These are phyloP conservation scores for Chrosomus eos DNA, from an alignment of 2,797 vertebrate species.

Conservation along the genomic window DNA sequence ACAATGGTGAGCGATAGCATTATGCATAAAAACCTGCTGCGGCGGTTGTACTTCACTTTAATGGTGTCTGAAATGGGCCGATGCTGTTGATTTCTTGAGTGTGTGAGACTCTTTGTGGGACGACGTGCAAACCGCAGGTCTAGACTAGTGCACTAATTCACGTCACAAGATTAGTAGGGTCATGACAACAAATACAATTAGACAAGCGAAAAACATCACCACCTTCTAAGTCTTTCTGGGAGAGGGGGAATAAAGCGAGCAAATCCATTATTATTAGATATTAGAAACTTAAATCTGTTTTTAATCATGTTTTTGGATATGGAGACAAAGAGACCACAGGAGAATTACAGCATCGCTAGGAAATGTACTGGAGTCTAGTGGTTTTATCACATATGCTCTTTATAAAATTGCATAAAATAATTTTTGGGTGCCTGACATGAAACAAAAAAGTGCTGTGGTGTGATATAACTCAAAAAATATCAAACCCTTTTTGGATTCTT, in stretches of 20 bases:
- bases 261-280: conserved; percentile 13
- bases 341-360: neutral
- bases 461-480: neutral
- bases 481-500: neutral
- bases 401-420: neutral
- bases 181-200: neutral
- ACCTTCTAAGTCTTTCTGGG: conserved; percentile 14
- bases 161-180: conserved; percentile 17
- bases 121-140: conserved; percentile 1
- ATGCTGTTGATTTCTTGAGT: conserved; percentile 12
- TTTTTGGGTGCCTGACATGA: neutral
- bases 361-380: conserved; percentile 13
- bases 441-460: neutral
- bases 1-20: conserved; percentile 15
- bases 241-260: neutral
- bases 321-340: conserved; percentile 15
- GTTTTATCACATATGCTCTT: neutral
- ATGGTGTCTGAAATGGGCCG: conserved; percentile 7
- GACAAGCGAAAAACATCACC: neutral
- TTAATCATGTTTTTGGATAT: conserved; percentile 4
- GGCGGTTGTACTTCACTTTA: conserved; percentile 19
- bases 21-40: conserved; percentile 10
- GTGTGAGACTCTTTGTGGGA: neutral
- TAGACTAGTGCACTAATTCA: conserved; percentile 2
- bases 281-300: conserved; percentile 18